phyloP scores from a whole-genome alignment of 2,888 invertebrate species.

The Mermis nigrescens region DNA sequence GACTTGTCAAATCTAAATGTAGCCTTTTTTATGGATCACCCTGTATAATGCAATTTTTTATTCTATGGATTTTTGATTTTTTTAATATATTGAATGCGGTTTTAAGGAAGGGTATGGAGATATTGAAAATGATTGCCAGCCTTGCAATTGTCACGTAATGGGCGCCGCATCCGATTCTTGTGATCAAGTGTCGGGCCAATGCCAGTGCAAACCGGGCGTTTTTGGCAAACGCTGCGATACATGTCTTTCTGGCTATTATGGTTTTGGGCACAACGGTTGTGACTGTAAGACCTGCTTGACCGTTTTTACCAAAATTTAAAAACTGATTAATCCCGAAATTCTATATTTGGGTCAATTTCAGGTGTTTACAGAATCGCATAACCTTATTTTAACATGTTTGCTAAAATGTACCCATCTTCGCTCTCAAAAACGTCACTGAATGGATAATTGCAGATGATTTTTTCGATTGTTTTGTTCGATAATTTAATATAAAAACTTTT shows the following conservation, averaged over 20 bases:
- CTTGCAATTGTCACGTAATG: slow-evolving; percentile 43
- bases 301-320: no score
- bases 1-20: no score
- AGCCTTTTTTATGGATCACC: no score
- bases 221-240: slow-evolving; percentile 33
- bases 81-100: no score
- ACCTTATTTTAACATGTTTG: background rate
- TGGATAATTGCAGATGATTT: no score
- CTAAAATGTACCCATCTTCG: background rate
- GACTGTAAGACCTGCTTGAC: slow-evolving; percentile 21
- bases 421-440: background rate
- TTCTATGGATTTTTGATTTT: no score
- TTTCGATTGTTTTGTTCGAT: no score
- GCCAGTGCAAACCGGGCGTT: slow-evolving; percentile 35
- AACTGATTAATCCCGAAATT: background rate
- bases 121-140: slow-evolving; percentile 54
- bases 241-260: slow-evolving; percentile 31
- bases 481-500: no score
- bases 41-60: no score
- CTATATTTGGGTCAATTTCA: no score
- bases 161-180: slow-evolving; percentile 29
- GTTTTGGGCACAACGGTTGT: slow-evolving; percentile 29
- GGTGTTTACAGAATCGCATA: no score
- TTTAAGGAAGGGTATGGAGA: slow-evolving; percentile 53
- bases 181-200: slow-evolving; percentile 34